Conservation (phyloP, 2,113 vertebrate genomes). For the Galeopterus variegatus region DNA sequence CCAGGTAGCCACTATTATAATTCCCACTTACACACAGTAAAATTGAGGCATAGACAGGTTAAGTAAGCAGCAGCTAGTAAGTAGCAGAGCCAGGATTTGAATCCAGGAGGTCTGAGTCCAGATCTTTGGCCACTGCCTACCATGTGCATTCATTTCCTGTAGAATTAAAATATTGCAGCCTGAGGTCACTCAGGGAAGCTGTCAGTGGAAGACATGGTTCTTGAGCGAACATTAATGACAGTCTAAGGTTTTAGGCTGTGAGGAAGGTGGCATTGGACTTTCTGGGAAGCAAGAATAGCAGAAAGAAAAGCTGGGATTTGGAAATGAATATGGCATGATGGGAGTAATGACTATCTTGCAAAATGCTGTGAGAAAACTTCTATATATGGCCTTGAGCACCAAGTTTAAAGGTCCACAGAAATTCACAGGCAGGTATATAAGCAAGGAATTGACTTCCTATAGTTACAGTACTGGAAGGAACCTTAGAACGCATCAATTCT, state of each 20-base stretch:
- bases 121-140: neutral
- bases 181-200: neutral
- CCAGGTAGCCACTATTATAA: neutral
- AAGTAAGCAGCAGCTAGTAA: neutral
- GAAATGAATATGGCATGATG: neutral
- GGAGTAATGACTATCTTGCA: neutral
- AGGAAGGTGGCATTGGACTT: neutral
- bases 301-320: neutral
- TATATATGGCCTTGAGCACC: neutral
- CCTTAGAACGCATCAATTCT: neutral
- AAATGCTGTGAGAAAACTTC: neutral
- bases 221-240: neutral
- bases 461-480: neutral
- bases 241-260: neutral
- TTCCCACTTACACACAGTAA: neutral
- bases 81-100: neutral
- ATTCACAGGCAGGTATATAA: neutral
- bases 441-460: neutral
- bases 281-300: neutral
- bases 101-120: neutral
- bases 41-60: neutral
- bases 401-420: neutral
- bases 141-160: neutral
- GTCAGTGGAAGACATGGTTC: neutral
- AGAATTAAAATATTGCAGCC: neutral